Base-by-base conservation (phyloP, 2,113 vertebrate genomes). In the Bostrychus sinensis region DNA sequence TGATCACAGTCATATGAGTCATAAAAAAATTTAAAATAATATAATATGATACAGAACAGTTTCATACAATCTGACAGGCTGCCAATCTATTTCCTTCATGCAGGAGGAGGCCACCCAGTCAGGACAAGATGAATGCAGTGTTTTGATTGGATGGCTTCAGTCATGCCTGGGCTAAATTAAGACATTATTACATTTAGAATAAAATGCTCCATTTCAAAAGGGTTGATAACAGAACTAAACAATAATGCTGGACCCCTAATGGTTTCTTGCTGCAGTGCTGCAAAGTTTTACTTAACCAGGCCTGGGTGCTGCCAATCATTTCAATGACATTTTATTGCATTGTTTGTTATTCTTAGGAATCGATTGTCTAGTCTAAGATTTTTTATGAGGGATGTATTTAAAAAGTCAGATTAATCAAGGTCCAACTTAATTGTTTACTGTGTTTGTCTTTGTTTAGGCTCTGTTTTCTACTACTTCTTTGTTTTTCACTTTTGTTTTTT, bases 11-110 rank as follows among this genome's bases (percentile, higher is more conserved):
- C 22, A 54, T 54, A 42, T 45, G 68, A 79, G 46, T 85, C 64
- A 71, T 69, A 22, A 70, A 70, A 42, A 68, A 58, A 77, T 75
- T 72, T 62, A 10, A 58, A 70, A 70, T 25, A 58, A 66, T 71
- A 25, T 38, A 72, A 68, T 73, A 51, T 41, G 50, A 79, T 70
- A 60, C 50, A 32, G 51, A 14, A 23, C n/a, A 61, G 42, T 22
- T 30, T 37, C 56, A 70, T 66, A 8, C 26, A 25, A 53, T 20
- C 34, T 71, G 71, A 77, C 67, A 23, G 59, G 10, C 56, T 56
- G 63, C 57, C 62, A 37, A 4, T 42, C 5, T 28, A 45, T 17
- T 23, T 30, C 36, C 36, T 57, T 39, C 1, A 38, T 58, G 32
- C 7, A 7, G n/a, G 17, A 64, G 3, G 19, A 50, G 76, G 37